Conservation (phyloP, 2,113 vertebrate genomes). For the Eurystomus gularis region DNA sequence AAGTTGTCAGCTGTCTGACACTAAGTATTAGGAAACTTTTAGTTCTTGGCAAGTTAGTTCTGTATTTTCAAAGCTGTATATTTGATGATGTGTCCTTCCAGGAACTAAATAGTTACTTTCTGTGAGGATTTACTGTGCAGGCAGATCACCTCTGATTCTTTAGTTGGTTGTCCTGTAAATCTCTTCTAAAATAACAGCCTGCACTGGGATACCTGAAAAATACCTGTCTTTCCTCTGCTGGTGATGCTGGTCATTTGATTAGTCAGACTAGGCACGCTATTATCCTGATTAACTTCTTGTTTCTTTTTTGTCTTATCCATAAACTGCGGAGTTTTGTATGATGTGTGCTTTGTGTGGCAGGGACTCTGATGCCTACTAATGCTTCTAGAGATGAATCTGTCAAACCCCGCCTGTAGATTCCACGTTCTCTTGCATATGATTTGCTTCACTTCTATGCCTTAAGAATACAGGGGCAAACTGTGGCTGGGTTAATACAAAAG, state of each 20-base stretch:
- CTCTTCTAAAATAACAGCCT: not conserved
- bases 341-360: not conserved
- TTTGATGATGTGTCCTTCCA: not conserved
- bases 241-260: rapidly evolving
- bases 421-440: rapidly evolving
- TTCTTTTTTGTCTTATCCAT: not conserved
- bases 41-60: not conserved
- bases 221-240: not conserved
- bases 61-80: not conserved
- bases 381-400: not conserved
- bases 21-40: not conserved
- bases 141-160: not conserved
- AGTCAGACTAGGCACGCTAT: not conserved
- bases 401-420: not conserved
- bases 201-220: not conserved
- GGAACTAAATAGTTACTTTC: not conserved
- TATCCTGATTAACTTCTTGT: not conserved
- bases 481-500: not conserved
- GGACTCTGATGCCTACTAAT: not conserved
- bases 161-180: not conserved
- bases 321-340: not conserved
- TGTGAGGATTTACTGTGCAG: not conserved
- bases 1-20: not conserved
- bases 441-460: not conserved
- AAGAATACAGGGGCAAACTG: not conserved